Evolutionary conservation across 2,113 vertebrate genomes (phyloP).

Genomic region (Callaeas wilsoni): DNA sequence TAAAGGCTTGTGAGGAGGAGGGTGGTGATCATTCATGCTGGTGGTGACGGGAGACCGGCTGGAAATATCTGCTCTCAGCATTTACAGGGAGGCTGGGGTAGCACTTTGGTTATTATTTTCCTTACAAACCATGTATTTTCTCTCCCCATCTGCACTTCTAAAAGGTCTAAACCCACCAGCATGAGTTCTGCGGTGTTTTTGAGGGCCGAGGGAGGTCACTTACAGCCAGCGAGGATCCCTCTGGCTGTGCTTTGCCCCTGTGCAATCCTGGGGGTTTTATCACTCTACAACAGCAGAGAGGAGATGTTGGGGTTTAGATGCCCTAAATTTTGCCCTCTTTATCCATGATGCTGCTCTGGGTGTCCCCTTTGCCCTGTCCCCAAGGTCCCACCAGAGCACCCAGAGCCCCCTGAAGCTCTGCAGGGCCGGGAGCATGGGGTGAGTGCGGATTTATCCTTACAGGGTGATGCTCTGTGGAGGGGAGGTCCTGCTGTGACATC

Average conservation of each 20-base stretch:
- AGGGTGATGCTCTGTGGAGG: background rate
- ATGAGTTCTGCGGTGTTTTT: background rate
- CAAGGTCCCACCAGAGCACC: background rate
- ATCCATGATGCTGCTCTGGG: background rate
- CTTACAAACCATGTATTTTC: background rate
- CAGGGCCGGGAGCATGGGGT: rapidly evolving
- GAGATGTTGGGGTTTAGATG: background rate
- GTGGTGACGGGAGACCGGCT: rapidly evolving
- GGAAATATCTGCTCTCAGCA: background rate
- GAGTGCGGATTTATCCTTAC: background rate
- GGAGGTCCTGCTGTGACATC: background rate
- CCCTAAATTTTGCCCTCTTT: background rate
- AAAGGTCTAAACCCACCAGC: background rate
- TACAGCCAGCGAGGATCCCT: rapidly evolving
- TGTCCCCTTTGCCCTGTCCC: background rate
- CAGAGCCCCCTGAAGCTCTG: background rate
- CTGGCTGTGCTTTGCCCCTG: rapidly evolving
- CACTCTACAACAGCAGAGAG: rapidly evolving
- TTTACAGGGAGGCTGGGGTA: background rate
- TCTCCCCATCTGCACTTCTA: background rate
- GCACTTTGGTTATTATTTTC: background rate
- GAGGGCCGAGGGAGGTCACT: background rate
- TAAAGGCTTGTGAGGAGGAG: background rate
- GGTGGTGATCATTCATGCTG: background rate
- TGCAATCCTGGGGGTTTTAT: background rate